These are phyloP conservation scores for Macrosoma leucophasiata DNA, from an alignment of 2,888 invertebrate species.

Conservation along the genomic window DNA sequence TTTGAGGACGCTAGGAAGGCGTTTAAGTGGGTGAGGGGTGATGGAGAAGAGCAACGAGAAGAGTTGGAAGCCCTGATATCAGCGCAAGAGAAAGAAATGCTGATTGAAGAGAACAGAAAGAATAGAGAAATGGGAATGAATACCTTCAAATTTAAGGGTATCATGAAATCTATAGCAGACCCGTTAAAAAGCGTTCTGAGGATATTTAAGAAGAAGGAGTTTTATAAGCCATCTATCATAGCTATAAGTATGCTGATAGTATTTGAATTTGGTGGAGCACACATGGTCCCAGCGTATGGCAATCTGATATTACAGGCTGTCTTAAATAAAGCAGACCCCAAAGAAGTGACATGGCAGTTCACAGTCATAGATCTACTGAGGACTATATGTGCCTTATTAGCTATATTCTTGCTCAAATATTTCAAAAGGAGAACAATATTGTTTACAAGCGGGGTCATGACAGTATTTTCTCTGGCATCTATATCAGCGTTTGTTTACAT, in stretches of 20 bases:
- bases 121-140: conserved; percentile 31
- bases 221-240: conserved; percentile 62
- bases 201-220: conserved; percentile 65
- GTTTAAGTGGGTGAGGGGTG: conserved; percentile 77
- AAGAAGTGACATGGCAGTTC: conserved; percentile 73
- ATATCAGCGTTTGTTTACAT: conserved; percentile 60
- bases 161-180: conserved; percentile 40
- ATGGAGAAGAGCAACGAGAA: conserved; percentile 55
- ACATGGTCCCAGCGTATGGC: conserved; percentile 65
- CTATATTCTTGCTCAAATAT: conserved; percentile 61
- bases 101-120: conserved; percentile 35
- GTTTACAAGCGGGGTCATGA: conserved; percentile 56
- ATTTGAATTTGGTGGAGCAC: conserved; percentile 66
- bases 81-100: conserved; percentile 48
- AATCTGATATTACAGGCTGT: conserved; percentile 60
- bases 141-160: conserved; percentile 34
- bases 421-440: conserved; percentile 56
- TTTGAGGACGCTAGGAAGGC: conserved; percentile 74
- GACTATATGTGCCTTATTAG: conserved; percentile 76
- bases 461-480: conserved; percentile 50
- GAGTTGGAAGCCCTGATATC: conserved; percentile 60
- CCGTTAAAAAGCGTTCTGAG: conserved; percentile 45
- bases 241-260: conserved; percentile 66
- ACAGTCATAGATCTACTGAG: conserved; percentile 79
- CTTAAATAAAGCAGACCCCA: conserved; percentile 46